Evolutionary conservation across 2,888 invertebrate genomes (phyloP).

Genomic region (Bibio marci): DNA sequence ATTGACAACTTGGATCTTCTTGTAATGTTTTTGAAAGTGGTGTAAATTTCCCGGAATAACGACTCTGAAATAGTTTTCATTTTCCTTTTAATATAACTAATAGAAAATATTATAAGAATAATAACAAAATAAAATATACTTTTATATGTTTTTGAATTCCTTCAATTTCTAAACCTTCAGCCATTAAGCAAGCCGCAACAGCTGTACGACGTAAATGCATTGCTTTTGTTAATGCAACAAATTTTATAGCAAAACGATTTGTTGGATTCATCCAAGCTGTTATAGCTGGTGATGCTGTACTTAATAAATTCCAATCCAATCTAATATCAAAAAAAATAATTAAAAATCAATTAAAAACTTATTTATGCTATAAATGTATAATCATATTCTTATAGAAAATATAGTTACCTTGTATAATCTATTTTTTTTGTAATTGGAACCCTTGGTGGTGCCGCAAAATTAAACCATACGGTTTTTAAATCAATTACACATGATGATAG

Average conservation of each 20-base stretch:
- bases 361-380: constrained; percentile 1
- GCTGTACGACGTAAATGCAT: constrained; percentile 67
- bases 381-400: not conserved
- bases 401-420: constrained; percentile 64
- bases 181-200: constrained; percentile 88
- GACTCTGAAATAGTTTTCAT: constrained; percentile 61
- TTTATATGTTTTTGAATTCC: constrained; percentile 64
- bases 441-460: constrained; percentile 91
- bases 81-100: too few species aligned
- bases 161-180: constrained; percentile 78
- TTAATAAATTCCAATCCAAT: constrained; percentile 89
- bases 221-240: constrained; percentile 62
- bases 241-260: constrained; percentile 72
- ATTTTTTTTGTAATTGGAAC: constrained; percentile 88
- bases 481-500: constrained; percentile 78
- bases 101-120: too few species aligned
- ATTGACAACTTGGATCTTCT: constrained; percentile 89
- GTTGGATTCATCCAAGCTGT: constrained; percentile 97
- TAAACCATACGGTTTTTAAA: constrained; percentile 85
- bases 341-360: constrained; percentile 3
- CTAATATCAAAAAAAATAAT: constrained; percentile 27
- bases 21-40: constrained; percentile 77
- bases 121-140: constrained; percentile 29
- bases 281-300: constrained; percentile 90
- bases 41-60: constrained; percentile 67